Evolutionary conservation across 2,888 invertebrate genomes (phyloP).

Genomic region (Pterostichus niger): DNA sequence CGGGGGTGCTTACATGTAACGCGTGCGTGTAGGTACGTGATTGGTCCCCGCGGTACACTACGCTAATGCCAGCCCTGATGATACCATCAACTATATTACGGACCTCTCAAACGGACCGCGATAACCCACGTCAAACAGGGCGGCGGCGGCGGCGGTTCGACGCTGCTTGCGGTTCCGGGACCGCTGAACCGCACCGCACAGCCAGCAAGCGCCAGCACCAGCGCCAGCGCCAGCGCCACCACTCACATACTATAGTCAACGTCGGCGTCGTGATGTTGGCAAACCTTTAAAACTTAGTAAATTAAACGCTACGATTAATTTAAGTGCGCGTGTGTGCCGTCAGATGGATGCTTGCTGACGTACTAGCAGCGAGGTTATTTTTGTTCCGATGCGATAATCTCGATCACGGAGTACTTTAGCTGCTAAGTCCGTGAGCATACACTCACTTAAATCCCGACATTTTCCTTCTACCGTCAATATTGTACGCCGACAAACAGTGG

Average conservation of each 20-base stretch:
- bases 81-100: slow-evolving; percentile 77
- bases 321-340: slow-evolving; percentile 48
- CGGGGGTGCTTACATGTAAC: background rate
- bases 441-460: slow-evolving; percentile 56
- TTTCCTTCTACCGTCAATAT: slow-evolving; percentile 55
- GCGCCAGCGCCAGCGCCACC: background rate
- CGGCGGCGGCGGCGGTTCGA: slow-evolving; percentile 35
- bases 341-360: slow-evolving; percentile 30
- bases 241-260: no score
- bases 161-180: slow-evolving; percentile 58
- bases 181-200: slow-evolving; percentile 55
- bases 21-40: slow-evolving; percentile 69
- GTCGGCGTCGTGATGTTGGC: slow-evolving; percentile 45
- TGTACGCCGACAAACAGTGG: slow-evolving; percentile 41
- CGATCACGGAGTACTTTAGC: slow-evolving; percentile 3
- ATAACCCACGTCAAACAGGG: slow-evolving; percentile 72
- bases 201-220: background rate
- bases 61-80: slow-evolving; percentile 76
- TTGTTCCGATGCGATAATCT: slow-evolving; percentile 13
- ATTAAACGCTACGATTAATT: slow-evolving; percentile 64
- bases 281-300: slow-evolving; percentile 64
- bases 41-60: slow-evolving; percentile 77
- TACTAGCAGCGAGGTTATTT: background rate
- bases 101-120: slow-evolving; percentile 76
- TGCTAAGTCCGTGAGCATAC: slow-evolving; percentile 47